phyloP scores from a whole-genome alignment of 2,113 vertebrate genomes.

The Globicephala melas region DNA sequence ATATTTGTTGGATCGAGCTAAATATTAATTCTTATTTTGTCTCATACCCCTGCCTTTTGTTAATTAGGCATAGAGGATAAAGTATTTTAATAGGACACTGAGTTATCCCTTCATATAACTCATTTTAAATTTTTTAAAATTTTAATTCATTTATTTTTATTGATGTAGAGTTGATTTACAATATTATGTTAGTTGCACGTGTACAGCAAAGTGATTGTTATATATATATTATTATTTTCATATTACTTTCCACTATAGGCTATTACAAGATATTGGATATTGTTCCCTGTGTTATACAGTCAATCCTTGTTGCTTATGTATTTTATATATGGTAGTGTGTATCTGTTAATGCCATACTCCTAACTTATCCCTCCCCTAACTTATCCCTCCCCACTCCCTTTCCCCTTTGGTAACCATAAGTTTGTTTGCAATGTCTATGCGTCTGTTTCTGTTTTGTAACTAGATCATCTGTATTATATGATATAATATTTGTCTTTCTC shows the following conservation, averaged over 20 bases:
- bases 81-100: not conserved
- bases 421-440: not conserved
- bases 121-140: not conserved
- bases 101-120: not conserved
- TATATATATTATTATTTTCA: not conserved
- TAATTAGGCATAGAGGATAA: not conserved
- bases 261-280: not conserved
- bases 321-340: not conserved
- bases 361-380: not conserved
- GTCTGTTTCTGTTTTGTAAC: not conserved
- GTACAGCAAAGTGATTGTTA: not conserved
- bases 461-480: not conserved
- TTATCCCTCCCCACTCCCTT: not conserved
- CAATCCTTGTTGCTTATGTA: not conserved
- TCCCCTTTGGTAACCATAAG: not conserved
- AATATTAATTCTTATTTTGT: not conserved
- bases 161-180: not conserved
- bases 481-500: not conserved
- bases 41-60: not conserved
- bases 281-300: not conserved
- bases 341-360: not conserved
- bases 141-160: not conserved
- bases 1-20: not conserved
- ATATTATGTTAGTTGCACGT: not conserved
- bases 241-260: not conserved